Conservation (phyloP, 2,888 invertebrate genomes). For the Selenia dentaria region DNA sequence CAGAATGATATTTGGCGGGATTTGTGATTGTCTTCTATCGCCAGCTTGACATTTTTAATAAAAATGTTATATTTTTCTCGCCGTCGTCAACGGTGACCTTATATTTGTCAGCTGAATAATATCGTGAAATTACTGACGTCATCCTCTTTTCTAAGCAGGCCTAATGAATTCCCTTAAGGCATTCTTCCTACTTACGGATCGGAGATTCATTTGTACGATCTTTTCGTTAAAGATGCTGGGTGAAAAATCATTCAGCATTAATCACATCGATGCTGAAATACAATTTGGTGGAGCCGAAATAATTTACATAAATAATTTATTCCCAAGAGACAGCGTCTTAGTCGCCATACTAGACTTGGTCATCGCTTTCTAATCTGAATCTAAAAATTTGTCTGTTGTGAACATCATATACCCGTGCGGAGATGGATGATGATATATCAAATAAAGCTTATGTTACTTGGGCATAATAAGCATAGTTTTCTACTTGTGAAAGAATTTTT, state of each 20-base stretch:
- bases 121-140: constrained; percentile 54
- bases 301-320: constrained; percentile 83
- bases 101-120: constrained; percentile 52
- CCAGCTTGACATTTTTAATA: constrained; percentile 26
- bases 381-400: constrained; percentile 43
- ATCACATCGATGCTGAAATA: constrained; percentile 78
- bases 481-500: too few relatives aligned
- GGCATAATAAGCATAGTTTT: too few relatives aligned
- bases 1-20: constrained; percentile 50
- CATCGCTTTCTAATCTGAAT: constrained; percentile 57
- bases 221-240: constrained; percentile 69
- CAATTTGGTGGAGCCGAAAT: constrained; percentile 73
- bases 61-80: constrained; percentile 34
- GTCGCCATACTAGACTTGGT: constrained; percentile 23
- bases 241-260: constrained; percentile 79
- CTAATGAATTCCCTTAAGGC: constrained; percentile 73
- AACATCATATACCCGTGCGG: constrained; percentile 44
- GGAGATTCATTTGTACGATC: constrained; percentile 73
- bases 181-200: constrained; percentile 56
- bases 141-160: constrained; percentile 49
- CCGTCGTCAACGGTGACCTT: constrained; percentile 35
- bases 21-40: constrained; percentile 49
- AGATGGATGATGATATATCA: too few relatives aligned
- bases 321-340: constrained; percentile 57
- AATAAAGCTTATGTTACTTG: too few relatives aligned